Evolutionary conservation across 2,113 vertebrate genomes (phyloP).

Genomic region (Daphoenositta chrysoptera): DNA sequence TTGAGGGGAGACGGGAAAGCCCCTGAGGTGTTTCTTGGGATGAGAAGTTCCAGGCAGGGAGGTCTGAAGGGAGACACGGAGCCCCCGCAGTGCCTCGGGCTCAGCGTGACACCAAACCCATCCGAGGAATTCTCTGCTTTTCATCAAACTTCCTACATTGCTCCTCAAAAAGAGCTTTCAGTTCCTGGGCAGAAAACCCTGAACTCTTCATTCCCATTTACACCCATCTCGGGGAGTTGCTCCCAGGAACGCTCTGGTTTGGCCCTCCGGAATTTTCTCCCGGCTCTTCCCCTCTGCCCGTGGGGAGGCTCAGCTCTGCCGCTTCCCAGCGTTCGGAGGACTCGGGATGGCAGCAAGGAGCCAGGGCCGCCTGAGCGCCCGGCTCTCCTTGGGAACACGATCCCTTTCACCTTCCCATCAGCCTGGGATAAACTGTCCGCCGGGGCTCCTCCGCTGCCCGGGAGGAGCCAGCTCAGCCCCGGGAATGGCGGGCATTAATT

Average conservation of each 20-base stretch:
- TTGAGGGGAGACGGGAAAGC: background rate
- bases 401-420: background rate
- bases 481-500: fast-evolving
- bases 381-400: background rate
- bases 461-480: background rate
- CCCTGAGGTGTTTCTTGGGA: background rate
- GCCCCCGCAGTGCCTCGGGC: fast-evolving
- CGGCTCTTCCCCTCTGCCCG: background rate
- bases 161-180: background rate
- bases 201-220: background rate
- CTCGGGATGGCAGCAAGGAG: background rate
- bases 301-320: background rate
- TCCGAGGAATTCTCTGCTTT: background rate
- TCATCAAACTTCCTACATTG: background rate
- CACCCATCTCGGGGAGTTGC: background rate
- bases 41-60: background rate
- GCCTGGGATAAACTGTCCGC: background rate
- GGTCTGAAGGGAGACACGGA: background rate
- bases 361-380: background rate
- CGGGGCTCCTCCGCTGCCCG: background rate
- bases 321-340: background rate
- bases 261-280: background rate
- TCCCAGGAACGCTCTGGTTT: background rate
- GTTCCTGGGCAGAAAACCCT: background rate
- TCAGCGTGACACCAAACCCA: background rate